Base-by-base conservation (phyloP, 2,888 invertebrate species). In the Hoplodrina ambigua region DNA sequence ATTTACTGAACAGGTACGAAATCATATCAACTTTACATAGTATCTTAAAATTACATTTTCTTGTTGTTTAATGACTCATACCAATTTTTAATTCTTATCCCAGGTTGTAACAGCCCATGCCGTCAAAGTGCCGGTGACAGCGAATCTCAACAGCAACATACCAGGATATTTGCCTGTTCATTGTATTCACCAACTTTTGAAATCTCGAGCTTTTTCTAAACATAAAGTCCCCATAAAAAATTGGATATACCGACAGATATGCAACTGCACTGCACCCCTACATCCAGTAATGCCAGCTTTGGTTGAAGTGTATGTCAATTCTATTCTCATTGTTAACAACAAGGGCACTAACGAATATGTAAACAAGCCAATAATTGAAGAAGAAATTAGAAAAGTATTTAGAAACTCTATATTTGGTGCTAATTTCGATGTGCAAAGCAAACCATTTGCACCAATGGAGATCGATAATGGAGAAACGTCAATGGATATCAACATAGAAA, bases 191-290 rank as follows among this genome's bases (percentile, higher is more conserved):
- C 99, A 99, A 89, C 94, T 99, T 56, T 95, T 99, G 17, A 99
- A 99, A 91, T 99, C 98, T 8, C 96, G 99, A 79, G 98, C 99
- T 0, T 99, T 99, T 91, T 98, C 99, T 0, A 99, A 99, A 91
- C 98, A 99, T 90, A 98, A 98, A 92, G 99, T 99, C 1, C 98
- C 99, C 0, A 99, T 99, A 8, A 99, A 99, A 94, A 98, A 97
- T 86, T 99, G 99, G 99, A 99, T 99, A 80, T 99, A 99, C 88
- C 97, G 97, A 82, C 99, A 99, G 95, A 98, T 99, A 69, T 98
- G 98, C 88, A 97, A 97, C 81, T 98, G 98, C 82, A 97, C 97
- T 1, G 97, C 98, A n/a, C 99, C 99, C 0, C 93, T 99, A 58
- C 99, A 99, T 94, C 98, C 99, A 0, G 98, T 99, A 1, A 96